A percentile compares a stretch with the other conserved stretches of the same genome.
Conservation (phyloP, 1,140 invertebrate genomes). For the Varroa destructor region DNA sequence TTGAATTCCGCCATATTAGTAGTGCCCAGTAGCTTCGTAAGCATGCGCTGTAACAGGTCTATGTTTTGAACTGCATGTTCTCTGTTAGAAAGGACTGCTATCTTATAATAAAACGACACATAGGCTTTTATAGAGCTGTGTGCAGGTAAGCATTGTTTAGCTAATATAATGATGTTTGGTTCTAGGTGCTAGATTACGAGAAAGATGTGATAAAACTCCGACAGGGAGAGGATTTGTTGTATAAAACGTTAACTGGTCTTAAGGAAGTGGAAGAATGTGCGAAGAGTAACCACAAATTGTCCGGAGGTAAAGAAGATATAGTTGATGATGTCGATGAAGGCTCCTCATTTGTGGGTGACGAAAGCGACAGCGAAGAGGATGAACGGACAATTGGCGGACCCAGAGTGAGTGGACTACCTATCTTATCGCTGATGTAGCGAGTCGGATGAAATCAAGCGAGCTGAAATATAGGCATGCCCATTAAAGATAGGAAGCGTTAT, state of each 20-base stretch:
- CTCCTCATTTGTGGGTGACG: slow-evolving; percentile 38
- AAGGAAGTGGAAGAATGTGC: slow-evolving; percentile 41
- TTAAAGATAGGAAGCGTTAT: too few species aligned
- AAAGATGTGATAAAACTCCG: slow-evolving; percentile 67
- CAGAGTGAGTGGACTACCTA: slow-evolving; percentile 9
- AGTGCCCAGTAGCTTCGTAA: too few species aligned
- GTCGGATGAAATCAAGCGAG: too few species aligned
- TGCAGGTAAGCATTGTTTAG: too few species aligned
- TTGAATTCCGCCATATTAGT: too few species aligned
- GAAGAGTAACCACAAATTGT: background rate
- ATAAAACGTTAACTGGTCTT: slow-evolving; percentile 69
- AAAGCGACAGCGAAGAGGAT: slow-evolving; percentile 46
- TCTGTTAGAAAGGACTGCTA: slow-evolving; percentile 27
- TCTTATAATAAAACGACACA: too few species aligned
- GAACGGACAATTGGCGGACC: slow-evolving; percentile 31
- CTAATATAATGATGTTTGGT: too few species aligned
- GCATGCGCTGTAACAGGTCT: too few species aligned
- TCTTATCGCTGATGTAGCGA: too few species aligned
- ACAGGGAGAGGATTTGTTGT: slow-evolving; percentile 56
- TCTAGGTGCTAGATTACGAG: slow-evolving; percentile 65
- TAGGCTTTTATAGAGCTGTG: too few species aligned
- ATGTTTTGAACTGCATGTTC: background rate
- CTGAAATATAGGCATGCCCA: too few species aligned
- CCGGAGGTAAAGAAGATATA: slow-evolving; percentile 39
- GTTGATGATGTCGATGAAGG: slow-evolving; percentile 41